Percentiles rank a stretch among this genome's conserved stretches.
phyloP scores from a whole-genome alignment of 1,140 invertebrate genomes.

The Drosophila kepulauana region DNA sequence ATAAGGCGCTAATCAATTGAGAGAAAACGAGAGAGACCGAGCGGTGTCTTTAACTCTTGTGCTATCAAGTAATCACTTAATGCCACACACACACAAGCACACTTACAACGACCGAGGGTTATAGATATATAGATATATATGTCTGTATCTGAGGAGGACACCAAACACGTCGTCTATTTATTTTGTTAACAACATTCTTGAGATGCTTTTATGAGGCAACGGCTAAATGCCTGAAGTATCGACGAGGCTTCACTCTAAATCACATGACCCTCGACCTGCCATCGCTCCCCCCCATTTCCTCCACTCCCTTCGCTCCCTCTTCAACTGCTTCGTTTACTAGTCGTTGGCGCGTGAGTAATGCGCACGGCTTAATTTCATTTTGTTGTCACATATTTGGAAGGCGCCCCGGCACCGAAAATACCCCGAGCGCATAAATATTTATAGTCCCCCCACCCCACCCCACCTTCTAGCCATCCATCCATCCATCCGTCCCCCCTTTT shows the following conservation, averaged over 20 bases:
- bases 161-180: conserved; percentile 52
- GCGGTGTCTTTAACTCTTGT: conserved; percentile 32
- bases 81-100: conserved; percentile 69
- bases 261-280: conserved; percentile 59
- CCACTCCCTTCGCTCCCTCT: conserved; percentile 7
- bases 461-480: no score
- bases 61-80: conserved; percentile 69
- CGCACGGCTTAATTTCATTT: conserved; percentile 74
- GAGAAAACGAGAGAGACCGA: neutral
- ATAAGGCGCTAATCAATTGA: conserved; percentile 75
- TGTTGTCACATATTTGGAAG: conserved; percentile 77
- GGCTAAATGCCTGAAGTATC: conserved; percentile 55
- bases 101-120: neutral
- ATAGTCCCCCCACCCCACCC: conserved; percentile 57
- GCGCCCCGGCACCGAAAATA: conserved; percentile 41
- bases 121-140: no score
- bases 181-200: conserved; percentile 82
- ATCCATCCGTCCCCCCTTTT: no score
- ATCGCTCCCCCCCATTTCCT: neutral
- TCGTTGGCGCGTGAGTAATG: conserved; percentile 71
- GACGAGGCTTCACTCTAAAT: conserved; percentile 59
- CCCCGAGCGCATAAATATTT: conserved; percentile 68
- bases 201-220: conserved; percentile 79
- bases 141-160: neutral
- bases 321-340: conserved; percentile 10